Evolutionary conservation across 2,797 vertebrate genomes (phyloP).

Genomic region (Sphaeramia orbicularis): DNA sequence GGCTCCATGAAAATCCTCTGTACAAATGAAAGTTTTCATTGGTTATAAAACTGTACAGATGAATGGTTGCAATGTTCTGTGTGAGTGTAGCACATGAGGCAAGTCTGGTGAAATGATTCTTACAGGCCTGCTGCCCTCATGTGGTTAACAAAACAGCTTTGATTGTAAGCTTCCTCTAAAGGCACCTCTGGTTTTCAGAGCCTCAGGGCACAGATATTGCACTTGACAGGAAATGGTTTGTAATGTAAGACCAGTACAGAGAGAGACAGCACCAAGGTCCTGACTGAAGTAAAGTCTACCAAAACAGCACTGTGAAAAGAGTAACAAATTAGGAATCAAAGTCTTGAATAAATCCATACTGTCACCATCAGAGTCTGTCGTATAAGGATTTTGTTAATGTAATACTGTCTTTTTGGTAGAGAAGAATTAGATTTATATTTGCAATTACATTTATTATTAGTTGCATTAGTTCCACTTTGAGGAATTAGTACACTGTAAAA

Average conservation of each 20-base stretch:
- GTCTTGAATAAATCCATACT: too few species aligned
- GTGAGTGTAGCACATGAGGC: slow-evolving; percentile 33
- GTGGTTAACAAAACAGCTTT: slow-evolving; percentile 40
- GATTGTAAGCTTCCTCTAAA: neutral
- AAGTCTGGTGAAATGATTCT: neutral
- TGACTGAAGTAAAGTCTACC: too few species aligned
- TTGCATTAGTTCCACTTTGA: too few species aligned
- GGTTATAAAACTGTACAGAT: slow-evolving; percentile 22
- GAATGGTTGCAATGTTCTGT: slow-evolving; percentile 34
- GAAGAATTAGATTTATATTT: too few species aligned
- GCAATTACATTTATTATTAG: too few species aligned
- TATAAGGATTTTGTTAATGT: too few species aligned
- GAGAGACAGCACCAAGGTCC: neutral
- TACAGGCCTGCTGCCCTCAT: slow-evolving; percentile 47
- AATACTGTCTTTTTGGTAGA: too few species aligned
- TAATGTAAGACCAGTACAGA: neutral
- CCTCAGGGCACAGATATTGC: neutral
- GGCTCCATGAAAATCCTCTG: neutral
- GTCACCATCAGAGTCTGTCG: neutral
- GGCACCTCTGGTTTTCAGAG: neutral
- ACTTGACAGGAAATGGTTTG: neutral
- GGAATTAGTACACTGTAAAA: too few species aligned
- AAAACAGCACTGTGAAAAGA: too few species aligned
- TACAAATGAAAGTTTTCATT: slow-evolving; percentile 27
- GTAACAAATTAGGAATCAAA: too few species aligned